Conservation (phyloP, 2,113 vertebrate genomes). For the Stictonetta naevosa region DNA sequence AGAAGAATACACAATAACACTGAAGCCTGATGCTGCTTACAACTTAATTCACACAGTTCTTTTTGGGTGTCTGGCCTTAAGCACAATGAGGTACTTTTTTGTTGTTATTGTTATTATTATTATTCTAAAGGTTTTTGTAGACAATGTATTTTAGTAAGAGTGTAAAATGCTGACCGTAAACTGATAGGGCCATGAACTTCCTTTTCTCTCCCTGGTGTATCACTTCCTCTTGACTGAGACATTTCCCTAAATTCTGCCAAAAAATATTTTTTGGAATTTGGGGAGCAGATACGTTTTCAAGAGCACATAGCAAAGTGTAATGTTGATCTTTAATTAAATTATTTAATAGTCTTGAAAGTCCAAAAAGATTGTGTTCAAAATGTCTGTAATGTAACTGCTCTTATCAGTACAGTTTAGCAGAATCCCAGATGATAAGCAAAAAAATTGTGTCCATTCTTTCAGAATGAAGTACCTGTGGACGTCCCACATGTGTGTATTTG, state of each 20-base stretch:
- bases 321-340: neutral
- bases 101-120: neutral
- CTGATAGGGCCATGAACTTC: neutral
- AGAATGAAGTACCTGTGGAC: constrained; percentile 99
- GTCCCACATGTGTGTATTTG: constrained; percentile 94
- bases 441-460: constrained; percentile 8
- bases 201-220: neutral
- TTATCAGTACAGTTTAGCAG: neutral
- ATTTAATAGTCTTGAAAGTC: neutral
- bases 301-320: neutral
- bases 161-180: neutral
- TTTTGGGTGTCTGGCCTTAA: constrained; percentile 91
- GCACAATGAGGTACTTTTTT: constrained; percentile 93
- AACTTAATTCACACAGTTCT: constrained; percentile 89
- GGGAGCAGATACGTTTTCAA: neutral
- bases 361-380: neutral
- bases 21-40: constrained; percentile 90
- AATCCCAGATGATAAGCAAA: neutral
- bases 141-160: neutral
- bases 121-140: neutral
- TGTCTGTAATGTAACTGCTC: neutral
- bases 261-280: neutral
- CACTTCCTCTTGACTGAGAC: neutral
- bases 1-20: constrained; percentile 40
- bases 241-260: neutral